Conservation (phyloP, 2,113 vertebrate genomes). For the Polypterus bichir region DNA sequence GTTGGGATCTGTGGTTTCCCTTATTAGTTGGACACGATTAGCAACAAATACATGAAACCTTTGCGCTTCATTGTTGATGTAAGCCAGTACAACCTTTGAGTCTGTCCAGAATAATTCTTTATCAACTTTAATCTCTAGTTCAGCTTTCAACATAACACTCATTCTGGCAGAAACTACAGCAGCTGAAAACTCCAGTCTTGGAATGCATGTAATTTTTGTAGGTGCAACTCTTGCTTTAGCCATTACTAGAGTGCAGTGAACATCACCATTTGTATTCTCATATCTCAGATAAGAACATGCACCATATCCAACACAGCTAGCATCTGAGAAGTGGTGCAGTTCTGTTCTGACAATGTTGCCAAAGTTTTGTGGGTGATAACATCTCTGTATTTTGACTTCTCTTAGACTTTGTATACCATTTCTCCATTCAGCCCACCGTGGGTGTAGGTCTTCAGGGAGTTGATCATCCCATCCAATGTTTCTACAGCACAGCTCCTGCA, state of each 20-base stretch:
- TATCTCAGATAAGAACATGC: slow-evolving; percentile 15
- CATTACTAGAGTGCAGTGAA: slow-evolving; percentile 15
- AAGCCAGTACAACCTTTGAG: too few species aligned
- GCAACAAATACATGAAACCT: too few species aligned
- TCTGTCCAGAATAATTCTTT: too few species aligned
- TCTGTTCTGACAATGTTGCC: slow-evolving; percentile 2
- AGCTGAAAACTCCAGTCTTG: slow-evolving; percentile 6
- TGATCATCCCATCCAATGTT: slow-evolving; percentile 12
- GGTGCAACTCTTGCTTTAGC: slow-evolving; percentile 16
- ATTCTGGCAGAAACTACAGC: too few species aligned
- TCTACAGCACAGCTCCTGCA: slow-evolving; percentile 6
- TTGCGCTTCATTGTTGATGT: too few species aligned
- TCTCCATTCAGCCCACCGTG: slow-evolving; percentile 14
- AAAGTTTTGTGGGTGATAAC: slow-evolving; percentile 3
- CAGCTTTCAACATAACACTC: too few species aligned
- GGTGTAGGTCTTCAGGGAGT: slow-evolving; percentile 16
- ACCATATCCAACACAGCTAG: slow-evolving; percentile 11
- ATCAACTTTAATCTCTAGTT: too few species aligned
- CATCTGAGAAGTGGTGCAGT: slow-evolving; percentile 7
- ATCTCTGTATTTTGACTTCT: slow-evolving; percentile 4
- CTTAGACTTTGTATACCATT: slow-evolving; percentile 11
- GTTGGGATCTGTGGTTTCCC: too few species aligned
- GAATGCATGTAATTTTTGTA: slow-evolving; percentile 13
- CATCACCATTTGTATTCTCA: slow-evolving; percentile 10
- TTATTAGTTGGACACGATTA: too few species aligned